These are phyloP conservation scores for Cyprinella venusta DNA, from an alignment of 2,797 vertebrate genomes.

Conservation along the genomic window DNA sequence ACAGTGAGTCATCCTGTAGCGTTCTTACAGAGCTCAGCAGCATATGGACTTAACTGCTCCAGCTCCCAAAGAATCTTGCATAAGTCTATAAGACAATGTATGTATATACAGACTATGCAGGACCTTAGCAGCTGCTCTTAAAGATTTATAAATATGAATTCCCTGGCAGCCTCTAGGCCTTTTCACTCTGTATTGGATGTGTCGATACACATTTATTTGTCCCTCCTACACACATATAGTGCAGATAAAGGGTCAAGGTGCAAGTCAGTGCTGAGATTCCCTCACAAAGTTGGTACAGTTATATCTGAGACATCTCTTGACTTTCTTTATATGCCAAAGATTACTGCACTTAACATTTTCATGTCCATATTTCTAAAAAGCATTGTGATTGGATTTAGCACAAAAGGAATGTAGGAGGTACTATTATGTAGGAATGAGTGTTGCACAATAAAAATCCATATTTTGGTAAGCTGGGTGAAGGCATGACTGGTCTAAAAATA, in stretches of 20 bases:
- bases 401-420: conserved; percentile 26
- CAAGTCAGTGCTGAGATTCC: conserved; percentile 72
- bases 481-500: conserved; percentile 19
- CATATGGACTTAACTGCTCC: conserved; percentile 23
- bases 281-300: conserved; percentile 62
- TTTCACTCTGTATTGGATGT: conserved; percentile 40
- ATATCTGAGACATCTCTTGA: conserved; percentile 55
- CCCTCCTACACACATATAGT: conserved; percentile 53
- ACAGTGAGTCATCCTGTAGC: conserved; percentile 19
- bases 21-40: conserved; percentile 6
- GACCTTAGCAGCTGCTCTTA: conserved; percentile 25
- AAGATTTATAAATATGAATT: conserved; percentile 55
- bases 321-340: conserved; percentile 25
- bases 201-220: conserved; percentile 44
- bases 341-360: conserved; percentile 40
- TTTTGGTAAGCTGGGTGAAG: conserved; percentile 14
- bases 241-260: conserved; percentile 68
- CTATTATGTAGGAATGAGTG: conserved; percentile 22
- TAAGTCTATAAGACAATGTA: conserved; percentile 38
- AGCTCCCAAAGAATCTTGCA: conserved; percentile 27
- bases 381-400: conserved; percentile 42
- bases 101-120: conserved; percentile 28
- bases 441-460: conserved; percentile 25
- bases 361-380: conserved; percentile 44
- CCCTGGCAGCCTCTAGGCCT: conserved; percentile 28